These are phyloP conservation scores for Heteractis magnifica DNA, from an alignment of 92 coral and sea anemone genomes.

Conservation along the genomic window DNA sequence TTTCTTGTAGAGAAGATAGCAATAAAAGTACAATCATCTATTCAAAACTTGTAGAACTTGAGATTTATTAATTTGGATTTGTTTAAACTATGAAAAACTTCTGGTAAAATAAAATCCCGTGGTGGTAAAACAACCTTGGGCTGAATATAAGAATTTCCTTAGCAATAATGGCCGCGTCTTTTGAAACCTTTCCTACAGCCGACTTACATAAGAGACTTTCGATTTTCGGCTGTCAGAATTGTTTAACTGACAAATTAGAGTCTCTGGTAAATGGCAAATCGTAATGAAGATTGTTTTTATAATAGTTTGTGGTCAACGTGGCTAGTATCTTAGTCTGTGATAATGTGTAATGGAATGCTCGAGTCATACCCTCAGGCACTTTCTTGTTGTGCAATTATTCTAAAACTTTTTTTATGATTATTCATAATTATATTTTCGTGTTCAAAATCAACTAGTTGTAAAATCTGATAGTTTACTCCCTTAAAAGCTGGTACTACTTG, in stretches of 20 bases:
- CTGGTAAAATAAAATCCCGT: too few species aligned
- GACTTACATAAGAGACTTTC: neutral
- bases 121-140: neutral
- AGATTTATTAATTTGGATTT: neutral
- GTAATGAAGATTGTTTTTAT: neutral
- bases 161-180: neutral
- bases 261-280: neutral
- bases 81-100: neutral
- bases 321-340: neutral
- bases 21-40: neutral
- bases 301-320: constrained; percentile 1
- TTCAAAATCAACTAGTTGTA: neutral
- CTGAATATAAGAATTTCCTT: neutral
- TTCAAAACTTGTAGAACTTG: neutral
- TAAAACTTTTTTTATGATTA: constrained; percentile 8
- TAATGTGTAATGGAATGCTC: constrained; percentile 26
- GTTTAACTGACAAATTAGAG: neutral
- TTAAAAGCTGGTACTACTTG: too few species aligned
- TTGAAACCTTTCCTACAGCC: neutral
- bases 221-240: neutral
- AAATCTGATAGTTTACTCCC: neutral
- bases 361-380: constrained; percentile 14
- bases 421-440: neutral
- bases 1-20: neutral
- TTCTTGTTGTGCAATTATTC: neutral